A percentile compares a stretch with the other conserved stretches of the same genome.
Conservation (phyloP, 2,888 invertebrate genomes). For the Metallyticus violacea region DNA sequence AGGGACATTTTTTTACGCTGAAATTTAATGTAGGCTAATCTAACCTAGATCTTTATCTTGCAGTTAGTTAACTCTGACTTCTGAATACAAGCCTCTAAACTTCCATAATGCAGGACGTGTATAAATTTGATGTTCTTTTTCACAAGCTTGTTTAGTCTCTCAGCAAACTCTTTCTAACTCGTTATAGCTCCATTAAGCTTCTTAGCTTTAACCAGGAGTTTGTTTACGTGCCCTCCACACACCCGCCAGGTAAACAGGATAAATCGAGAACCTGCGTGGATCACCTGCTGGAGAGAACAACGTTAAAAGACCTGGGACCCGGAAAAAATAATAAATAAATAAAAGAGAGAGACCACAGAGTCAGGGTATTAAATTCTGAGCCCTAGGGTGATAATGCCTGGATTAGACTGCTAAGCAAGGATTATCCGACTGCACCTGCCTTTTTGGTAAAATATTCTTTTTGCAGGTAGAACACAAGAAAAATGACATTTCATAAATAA, state of each 20-base stretch:
- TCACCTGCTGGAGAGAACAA: neutral
- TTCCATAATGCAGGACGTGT: neutral
- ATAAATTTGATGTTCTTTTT: neutral
- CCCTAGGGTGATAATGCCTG: neutral
- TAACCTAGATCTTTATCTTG: neutral
- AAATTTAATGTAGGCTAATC: too few relatives aligned
- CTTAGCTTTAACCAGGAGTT: neutral
- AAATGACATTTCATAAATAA: too few relatives aligned
- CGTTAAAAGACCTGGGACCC: neutral
- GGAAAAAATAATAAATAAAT: too few relatives aligned
- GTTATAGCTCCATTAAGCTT: slow-evolving; percentile 17
- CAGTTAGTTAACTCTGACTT: neutral
- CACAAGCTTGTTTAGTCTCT: neutral
- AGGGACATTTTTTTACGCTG: too few relatives aligned
- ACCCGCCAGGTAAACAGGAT: slow-evolving; percentile 12
- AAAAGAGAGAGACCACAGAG: neutral
- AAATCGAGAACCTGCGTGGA: neutral
- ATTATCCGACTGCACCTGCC: too few relatives aligned
- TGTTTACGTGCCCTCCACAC: slow-evolving; percentile 2
- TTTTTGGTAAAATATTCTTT: too few relatives aligned
- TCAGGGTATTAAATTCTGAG: neutral
- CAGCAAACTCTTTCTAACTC: slow-evolving; percentile 7
- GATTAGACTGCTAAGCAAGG: too few relatives aligned
- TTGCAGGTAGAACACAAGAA: too few relatives aligned
- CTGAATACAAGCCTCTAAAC: neutral